A percentile compares a stretch with the other conserved stretches of the same genome.
Evolutionary conservation across 2,113 vertebrate species (phyloP).

Genomic region (Dasypus novemcinctus): DNA sequence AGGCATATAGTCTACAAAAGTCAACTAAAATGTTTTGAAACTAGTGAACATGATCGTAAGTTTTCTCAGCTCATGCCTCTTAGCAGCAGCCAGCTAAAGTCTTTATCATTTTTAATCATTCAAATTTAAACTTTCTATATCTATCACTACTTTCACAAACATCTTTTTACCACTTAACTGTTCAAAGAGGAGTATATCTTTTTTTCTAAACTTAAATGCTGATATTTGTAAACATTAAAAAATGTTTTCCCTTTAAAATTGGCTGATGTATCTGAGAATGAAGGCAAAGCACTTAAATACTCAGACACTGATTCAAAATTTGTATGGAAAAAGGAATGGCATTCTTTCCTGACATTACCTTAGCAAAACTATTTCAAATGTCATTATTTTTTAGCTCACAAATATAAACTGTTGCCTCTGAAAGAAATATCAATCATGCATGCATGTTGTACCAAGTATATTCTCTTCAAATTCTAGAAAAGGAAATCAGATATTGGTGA

Average conservation of each 20-base stretch:
- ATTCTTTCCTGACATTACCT: background rate
- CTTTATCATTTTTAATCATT: background rate
- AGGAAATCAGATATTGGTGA: background rate
- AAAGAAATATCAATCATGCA: background rate
- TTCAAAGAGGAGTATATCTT: background rate
- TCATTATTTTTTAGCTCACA: constrained; percentile 27
- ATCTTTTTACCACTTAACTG: background rate
- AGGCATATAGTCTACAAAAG: background rate
- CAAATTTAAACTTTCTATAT: background rate
- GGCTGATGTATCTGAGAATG: background rate
- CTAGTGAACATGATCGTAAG: background rate
- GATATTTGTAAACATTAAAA: background rate
- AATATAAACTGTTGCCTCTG: background rate
- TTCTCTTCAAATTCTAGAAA: background rate
- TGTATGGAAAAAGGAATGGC: background rate
- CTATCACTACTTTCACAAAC: background rate
- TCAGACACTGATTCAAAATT: background rate
- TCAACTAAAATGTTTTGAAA: background rate
- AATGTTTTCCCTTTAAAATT: background rate
- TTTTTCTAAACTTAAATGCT: background rate
- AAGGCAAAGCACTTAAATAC: background rate
- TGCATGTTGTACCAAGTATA: background rate
- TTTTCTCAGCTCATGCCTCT: background rate
- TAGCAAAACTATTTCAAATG: background rate
- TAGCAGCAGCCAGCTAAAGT: background rate